Evolutionary conservation across 2,113 vertebrate genomes (phyloP).

Genomic region (Heloderma charlesbogerti): DNA sequence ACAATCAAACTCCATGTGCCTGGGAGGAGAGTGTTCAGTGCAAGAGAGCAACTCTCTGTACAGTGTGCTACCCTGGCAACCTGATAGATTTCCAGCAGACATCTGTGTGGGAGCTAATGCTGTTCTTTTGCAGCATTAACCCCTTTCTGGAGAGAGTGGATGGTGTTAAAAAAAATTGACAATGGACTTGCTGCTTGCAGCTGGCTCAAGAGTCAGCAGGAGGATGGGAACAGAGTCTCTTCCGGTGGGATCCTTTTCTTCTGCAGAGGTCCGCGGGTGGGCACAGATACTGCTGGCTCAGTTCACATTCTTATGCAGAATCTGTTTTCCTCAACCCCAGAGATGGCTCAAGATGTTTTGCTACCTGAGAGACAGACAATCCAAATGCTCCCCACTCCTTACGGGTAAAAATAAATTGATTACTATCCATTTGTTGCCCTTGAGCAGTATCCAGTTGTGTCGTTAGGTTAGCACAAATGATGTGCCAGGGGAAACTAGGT

Average conservation of each 20-base stretch:
- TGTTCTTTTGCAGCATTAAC: conserved; percentile 65
- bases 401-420: neutral
- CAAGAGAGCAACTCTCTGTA: conserved; percentile 62
- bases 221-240: neutral
- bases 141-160: conserved; percentile 35
- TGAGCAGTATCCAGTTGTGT: too few species aligned
- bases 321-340: neutral
- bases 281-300: neutral
- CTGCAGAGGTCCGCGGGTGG: neutral
- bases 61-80: conserved; percentile 68
- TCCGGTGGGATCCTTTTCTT: rapidly evolving
- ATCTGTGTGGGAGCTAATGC: conserved; percentile 63
- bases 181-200: conserved; percentile 8
- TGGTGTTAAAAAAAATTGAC: neutral
- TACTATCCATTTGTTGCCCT: too few species aligned
- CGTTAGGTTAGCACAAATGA: too few species aligned
- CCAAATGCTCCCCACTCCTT: neutral
- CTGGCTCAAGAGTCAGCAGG: conserved; percentile 7
- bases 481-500: too few species aligned
- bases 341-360: neutral
- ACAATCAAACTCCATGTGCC: conserved; percentile 62
- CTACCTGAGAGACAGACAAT: neutral
- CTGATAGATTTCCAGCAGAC: conserved; percentile 67
- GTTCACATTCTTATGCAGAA: neutral
- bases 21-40: conserved; percentile 33